These are phyloP conservation scores for Phyllopteryx taeniolatus DNA, from an alignment of 2,113 vertebrate species.

Conservation along the genomic window DNA sequence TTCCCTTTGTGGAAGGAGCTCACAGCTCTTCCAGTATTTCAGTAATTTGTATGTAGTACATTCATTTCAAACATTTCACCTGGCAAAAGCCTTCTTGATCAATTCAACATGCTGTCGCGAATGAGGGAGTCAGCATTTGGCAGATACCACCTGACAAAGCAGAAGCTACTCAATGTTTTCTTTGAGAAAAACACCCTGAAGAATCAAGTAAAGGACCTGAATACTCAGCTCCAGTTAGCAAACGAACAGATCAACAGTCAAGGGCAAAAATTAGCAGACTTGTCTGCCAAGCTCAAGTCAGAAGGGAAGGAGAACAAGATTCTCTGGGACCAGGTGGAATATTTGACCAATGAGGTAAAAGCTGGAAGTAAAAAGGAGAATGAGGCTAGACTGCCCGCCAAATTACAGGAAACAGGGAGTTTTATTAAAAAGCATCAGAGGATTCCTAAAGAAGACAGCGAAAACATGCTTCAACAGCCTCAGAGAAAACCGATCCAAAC, in stretches of 20 bases:
- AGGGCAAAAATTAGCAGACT: slow-evolving; percentile 1
- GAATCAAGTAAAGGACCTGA: slow-evolving; percentile 3
- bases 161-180: neutral
- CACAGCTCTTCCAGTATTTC: neutral
- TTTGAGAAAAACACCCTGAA: neutral
- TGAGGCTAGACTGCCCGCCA: neutral
- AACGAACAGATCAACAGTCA: neutral
- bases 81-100: neutral
- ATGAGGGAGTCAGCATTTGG: neutral
- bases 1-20: neutral
- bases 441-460: neutral
- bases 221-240: slow-evolving; percentile 1
- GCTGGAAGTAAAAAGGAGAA: neutral
- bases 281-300: slow-evolving; percentile 3
- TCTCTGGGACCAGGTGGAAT: slow-evolving; percentile 8
- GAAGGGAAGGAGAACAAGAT: slow-evolving; percentile 11
- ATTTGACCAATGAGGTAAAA: neutral
- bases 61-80: neutral
- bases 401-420: neutral
- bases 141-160: neutral
- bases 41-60: neutral
- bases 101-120: neutral
- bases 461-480: neutral
- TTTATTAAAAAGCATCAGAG: neutral
- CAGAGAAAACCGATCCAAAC: neutral